These are phyloP conservation scores for Clytia hemisphaerica DNA, from an alignment of 30 jellyfish, hydroid and myxozoan genomes.

Conservation along the genomic window DNA sequence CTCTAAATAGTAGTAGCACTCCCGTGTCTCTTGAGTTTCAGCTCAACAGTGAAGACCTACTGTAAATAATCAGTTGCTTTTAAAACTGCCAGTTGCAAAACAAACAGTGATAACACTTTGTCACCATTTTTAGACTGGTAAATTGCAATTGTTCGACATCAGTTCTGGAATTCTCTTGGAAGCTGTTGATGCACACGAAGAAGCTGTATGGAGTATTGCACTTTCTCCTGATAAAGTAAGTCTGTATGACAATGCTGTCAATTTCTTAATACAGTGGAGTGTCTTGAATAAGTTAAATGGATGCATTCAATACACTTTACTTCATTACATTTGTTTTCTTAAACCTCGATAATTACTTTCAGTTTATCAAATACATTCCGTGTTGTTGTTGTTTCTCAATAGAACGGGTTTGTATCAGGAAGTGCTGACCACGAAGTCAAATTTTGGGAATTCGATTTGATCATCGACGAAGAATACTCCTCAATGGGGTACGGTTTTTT, in stretches of 20 bases:
- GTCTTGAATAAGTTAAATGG: no score
- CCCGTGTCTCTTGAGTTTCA: no score
- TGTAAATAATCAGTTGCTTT: no score
- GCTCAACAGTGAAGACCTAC: no score
- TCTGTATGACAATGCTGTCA: no score
- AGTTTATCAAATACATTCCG: neutral
- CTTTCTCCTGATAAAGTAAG: constrained; percentile 85
- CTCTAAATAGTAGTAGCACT: no score
- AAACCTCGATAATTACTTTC: no score
- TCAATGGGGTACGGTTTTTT: constrained; percentile 46
- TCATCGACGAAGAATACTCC: constrained; percentile 53
- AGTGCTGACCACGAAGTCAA: constrained; percentile 89
- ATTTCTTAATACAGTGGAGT: no score
- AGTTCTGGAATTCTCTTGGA: constrained; percentile 85
- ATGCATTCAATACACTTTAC: no score
- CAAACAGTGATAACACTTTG: no score
- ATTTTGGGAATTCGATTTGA: constrained; percentile 89
- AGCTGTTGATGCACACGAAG: constrained; percentile 78
- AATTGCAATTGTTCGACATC: constrained; percentile 68
- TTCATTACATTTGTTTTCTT: no score
- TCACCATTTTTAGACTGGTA: constrained; percentile 65
- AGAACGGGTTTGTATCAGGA: constrained; percentile 89
- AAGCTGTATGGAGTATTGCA: constrained; percentile 77
- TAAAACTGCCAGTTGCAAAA: no score
- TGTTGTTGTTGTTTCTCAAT: neutral